Conservation (phyloP, 2,888 invertebrate genomes). For the Sphaerophoria rueppellii region DNA sequence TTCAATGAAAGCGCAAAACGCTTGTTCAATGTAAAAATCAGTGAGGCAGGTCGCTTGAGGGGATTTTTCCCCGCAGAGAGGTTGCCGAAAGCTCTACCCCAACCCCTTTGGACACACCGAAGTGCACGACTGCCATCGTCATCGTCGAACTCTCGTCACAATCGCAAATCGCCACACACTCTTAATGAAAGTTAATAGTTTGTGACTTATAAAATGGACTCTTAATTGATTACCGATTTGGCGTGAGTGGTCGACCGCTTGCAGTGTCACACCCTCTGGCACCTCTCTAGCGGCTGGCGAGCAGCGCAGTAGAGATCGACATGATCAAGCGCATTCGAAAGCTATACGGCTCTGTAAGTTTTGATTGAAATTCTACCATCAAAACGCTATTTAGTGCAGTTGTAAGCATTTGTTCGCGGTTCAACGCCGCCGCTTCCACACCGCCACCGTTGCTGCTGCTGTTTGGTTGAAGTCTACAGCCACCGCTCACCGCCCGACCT, state of each 20-base stretch:
- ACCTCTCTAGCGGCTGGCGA: constrained; percentile 39
- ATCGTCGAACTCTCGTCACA: constrained; percentile 23
- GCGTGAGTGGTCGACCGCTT: constrained; percentile 70
- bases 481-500: too few relatives aligned
- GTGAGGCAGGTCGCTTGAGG: constrained; percentile 6
- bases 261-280: constrained; percentile 73
- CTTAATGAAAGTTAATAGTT: constrained; percentile 72
- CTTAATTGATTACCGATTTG: constrained; percentile 73
- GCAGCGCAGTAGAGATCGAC: background rate
- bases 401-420: constrained; percentile 61
- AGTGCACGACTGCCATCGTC: constrained; percentile 8
- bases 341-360: background rate
- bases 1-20: constrained; percentile 42
- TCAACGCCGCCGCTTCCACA: constrained; percentile 40
- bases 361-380: constrained; percentile 14
- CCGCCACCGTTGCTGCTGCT: constrained; percentile 6
- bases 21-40: constrained; percentile 34
- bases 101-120: background rate
- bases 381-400: constrained; percentile 46
- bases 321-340: too few relatives aligned
- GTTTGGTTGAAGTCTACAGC: too few relatives aligned
- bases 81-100: constrained; percentile 33
- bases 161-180: constrained; percentile 13
- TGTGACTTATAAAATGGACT: constrained; percentile 72
- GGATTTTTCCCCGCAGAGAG: constrained; percentile 29